phyloP scores from a whole-genome alignment of 1,140 invertebrate genomes.

The Alviniconcha marisindica region DNA sequence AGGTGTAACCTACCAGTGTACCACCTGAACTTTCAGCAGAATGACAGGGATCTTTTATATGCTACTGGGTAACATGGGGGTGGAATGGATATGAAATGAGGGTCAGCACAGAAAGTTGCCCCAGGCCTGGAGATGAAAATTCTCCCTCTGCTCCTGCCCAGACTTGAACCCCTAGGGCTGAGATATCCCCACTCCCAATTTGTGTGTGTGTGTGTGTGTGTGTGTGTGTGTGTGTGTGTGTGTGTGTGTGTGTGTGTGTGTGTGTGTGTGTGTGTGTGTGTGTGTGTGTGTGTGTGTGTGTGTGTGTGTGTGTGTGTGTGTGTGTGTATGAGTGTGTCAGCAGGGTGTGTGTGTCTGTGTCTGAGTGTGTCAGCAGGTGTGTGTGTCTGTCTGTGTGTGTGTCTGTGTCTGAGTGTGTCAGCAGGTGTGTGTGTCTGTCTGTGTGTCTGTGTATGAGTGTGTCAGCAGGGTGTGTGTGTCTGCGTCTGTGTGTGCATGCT shows the following conservation, averaged over 20 bases:
- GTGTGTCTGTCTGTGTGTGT: neutral
- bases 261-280: neutral
- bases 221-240: neutral
- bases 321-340: conserved; percentile 5
- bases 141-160: no score
- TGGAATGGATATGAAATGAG: neutral
- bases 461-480: no score
- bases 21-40: no score
- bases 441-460: no score
- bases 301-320: neutral
- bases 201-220: neutral
- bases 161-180: no score
- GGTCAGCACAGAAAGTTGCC: no score
- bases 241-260: neutral
- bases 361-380: neutral
- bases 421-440: no score
- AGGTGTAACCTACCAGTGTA: no score
- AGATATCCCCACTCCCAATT: neutral
- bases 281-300: neutral
- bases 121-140: no score
- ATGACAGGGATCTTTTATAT: neutral
- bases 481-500: no score
- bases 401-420: neutral
- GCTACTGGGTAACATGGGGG: neutral
- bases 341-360: neutral